A percentile compares a stretch with the other conserved stretches of the same genome.
Evolutionary conservation across 2,113 vertebrate genomes (phyloP).

Genomic region (Brachyhypopomus occidentalis): DNA sequence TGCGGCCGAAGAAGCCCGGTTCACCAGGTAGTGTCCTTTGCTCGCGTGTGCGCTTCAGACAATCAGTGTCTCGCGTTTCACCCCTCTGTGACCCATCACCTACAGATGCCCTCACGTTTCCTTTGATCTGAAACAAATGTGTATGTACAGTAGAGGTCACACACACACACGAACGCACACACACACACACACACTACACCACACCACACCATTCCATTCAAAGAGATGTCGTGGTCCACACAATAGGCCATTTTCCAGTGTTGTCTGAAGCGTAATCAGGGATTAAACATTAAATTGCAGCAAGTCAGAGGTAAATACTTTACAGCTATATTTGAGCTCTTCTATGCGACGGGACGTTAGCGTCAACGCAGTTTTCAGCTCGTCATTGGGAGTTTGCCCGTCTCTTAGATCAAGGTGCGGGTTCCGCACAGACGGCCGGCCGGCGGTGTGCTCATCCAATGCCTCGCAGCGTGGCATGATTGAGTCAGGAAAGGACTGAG

Average conservation of each 20-base stretch:
- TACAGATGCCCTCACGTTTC: conserved; percentile 64
- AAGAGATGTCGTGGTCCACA: conserved; percentile 60
- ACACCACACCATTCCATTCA: too few species aligned
- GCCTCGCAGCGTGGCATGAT: conserved; percentile 14
- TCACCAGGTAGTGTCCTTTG: not conserved
- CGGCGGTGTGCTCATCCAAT: not conserved
- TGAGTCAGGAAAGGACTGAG: conserved; percentile 7
- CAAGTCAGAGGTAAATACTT: conserved; percentile 69
- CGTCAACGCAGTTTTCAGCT: conserved; percentile 56
- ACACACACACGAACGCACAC: conserved; percentile 26
- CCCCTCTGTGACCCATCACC: conserved; percentile 70
- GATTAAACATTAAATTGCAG: conserved; percentile 77
- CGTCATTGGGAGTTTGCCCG: conserved; percentile 47
- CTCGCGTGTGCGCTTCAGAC: conserved; percentile 11
- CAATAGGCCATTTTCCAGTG: conserved; percentile 66
- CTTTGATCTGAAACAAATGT: conserved; percentile 67
- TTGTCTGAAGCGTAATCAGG: conserved; percentile 69
- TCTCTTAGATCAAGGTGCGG: conserved; percentile 28
- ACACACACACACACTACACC: conserved; percentile 57
- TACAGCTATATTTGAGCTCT: conserved; percentile 69
- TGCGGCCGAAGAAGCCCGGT: not conserved
- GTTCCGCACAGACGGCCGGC: conserved; percentile 44
- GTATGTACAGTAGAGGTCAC: conserved; percentile 77
- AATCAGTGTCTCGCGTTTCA: conserved; percentile 58
- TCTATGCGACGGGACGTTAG: conserved; percentile 65